Base-by-base conservation (phyloP, 2,797 vertebrate genomes). In the Poeciliopsis presidionis region DNA sequence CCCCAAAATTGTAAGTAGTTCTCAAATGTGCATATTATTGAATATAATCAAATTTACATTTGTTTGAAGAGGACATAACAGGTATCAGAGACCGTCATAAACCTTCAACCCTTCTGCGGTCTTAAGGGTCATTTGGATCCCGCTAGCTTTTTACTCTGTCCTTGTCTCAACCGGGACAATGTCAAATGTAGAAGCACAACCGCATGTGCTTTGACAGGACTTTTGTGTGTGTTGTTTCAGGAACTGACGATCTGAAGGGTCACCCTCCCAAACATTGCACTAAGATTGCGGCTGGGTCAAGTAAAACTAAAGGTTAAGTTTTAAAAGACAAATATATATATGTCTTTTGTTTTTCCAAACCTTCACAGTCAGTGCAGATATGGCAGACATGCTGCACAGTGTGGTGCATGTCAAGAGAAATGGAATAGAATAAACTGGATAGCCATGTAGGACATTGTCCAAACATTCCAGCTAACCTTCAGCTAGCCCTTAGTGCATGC, bases 351-450 rank as follows among this genome's bases (percentile, higher is more conserved):
- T 22, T 80, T 45, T 75, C 46, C 47, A 63, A 55, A 80, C 57
- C 65, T 83, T 88, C 82, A 90, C 89, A 90, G 88, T 75, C 90
- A 91, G 86, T 80, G 79, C 43, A 87, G 84, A 78, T 74, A 81
- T 80, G 82, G 77, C 88, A 91, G 87, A 91, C 93, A 88, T 91
- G 88, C 87, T 89, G 88, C 83, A 89, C 77, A 77, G 81, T 80
- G 84, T 84, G 83, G 79, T 84, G 81, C 76, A 86, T 85, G 88
- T 89, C 46, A 46, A 76, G 78, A 71, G 45, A 72, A 82, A 91
- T 88, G 84, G 59, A 69, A 85, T 75, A 85, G 71, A 39, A 71
- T 78, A 75, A 78, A 90, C 74, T 87, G 72, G 73, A 59, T 70
- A 75, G 85, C 78, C 78, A 72, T 76, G 59, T 81, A 79, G 79